Conservation (phyloP, 2,113 vertebrate species). For the Thermophis baileyi region DNA sequence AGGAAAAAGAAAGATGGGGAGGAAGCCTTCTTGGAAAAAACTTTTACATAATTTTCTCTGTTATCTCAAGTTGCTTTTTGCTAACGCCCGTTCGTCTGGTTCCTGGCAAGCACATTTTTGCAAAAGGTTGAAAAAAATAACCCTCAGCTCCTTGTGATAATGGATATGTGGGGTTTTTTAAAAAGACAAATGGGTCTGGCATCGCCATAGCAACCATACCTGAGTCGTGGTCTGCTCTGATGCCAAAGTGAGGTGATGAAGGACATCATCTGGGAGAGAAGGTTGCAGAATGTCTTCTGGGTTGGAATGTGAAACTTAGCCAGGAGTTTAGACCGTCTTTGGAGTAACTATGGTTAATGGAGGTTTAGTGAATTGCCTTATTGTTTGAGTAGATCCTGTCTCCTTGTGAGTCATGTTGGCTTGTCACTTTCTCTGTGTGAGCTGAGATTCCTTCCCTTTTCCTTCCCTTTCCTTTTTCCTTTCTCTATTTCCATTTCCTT, state of each 20-base stretch:
- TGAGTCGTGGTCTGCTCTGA: slow-evolving; percentile 9
- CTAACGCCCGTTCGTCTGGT: background rate
- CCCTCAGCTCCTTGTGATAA: background rate
- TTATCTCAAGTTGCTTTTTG: background rate
- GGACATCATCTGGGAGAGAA: slow-evolving; percentile 42
- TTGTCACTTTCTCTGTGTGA: background rate
- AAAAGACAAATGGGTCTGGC: slow-evolving; percentile 28
- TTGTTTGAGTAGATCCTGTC: background rate
- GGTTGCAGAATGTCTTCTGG: slow-evolving; percentile 20
- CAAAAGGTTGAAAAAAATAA: slow-evolving; percentile 20
- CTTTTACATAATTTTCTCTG: background rate
- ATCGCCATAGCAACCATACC: slow-evolving; percentile 51
- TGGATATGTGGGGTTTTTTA: slow-evolving; percentile 11
- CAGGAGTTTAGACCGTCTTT: slow-evolving; percentile 6
- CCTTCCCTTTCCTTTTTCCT: fast-evolving
- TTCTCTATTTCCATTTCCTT: background rate
- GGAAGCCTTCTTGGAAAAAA: background rate
- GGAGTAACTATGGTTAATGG: slow-evolving; percentile 18
- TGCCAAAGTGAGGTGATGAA: slow-evolving; percentile 50
- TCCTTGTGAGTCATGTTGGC: background rate
- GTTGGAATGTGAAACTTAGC: slow-evolving; percentile 40
- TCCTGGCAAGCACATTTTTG: slow-evolving; percentile 19
- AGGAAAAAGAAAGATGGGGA: background rate
- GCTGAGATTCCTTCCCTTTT: background rate
- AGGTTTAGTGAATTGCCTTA: background rate